Evolutionary conservation across 2,113 vertebrate species (phyloP), one percentile per base, ranked within the genome.

Genomic region (Tichodroma muraria): DNA sequence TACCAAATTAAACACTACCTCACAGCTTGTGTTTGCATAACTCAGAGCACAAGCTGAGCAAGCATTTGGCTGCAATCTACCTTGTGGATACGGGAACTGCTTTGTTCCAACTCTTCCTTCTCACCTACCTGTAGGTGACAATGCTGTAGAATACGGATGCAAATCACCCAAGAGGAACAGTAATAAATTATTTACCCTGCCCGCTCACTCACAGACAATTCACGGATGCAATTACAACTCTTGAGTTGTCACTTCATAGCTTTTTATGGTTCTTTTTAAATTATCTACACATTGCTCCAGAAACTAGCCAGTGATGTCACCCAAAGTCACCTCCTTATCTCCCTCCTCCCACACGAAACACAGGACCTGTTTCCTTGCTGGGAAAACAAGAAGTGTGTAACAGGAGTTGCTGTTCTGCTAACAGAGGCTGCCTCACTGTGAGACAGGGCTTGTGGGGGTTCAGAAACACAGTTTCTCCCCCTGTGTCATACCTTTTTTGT

Each of bases 401-500:
- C 33, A 52, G 50, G 71, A 77, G 33, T 11, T 65, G 35, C 45
- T 35, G 45, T 33, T 86, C 15, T 68, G 56, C 50, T 38, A 25
- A 21, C 3, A 38, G 69, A 50, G 42, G 35, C 56, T 77, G 12
- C 8, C 47, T 80, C 23, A 1, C 65, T 33, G 19, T 24, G 6
- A 87, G 56, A 16, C 35, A 4, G 70, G 21, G 31, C 24, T 63
- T 22, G 10, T 37, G 40, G 16, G 10, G 45, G 17, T 13, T 61
- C 37, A n/a, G n/a, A n/a, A n/a, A n/a, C n/a, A n/a, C n/a, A 45
- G 5, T 75, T 90, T 25, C 91, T 57, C 56, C n/a, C 76, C 33
- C 8, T 7, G 42, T 40, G 57, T 11, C 50, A 1, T 97, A 98
- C 98, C 98, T 96, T 97, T 96, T 35, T 98, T 98, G 93, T 97